Base-by-base conservation (phyloP, 2,113 vertebrate species). In the Colinus virginianus region DNA sequence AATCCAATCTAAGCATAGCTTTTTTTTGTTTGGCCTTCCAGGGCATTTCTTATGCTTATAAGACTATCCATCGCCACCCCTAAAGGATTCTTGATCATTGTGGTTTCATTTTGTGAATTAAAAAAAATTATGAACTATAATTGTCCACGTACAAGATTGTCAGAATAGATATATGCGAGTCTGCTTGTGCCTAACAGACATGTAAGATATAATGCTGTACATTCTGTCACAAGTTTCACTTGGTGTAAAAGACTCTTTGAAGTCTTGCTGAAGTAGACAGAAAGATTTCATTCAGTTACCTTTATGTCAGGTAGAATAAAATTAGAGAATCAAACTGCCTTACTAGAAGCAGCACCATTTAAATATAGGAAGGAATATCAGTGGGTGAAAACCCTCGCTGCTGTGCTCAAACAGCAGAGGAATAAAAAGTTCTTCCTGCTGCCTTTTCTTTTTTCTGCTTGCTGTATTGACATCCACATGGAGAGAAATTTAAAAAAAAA, bases 401-500 rank as follows among this genome's bases (percentile, higher is more conserved):
- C 16, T 0, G 0, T 38, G 26, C 23, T 90, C 32, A 59, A 79
- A 48, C 34, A 93, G 23, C 17, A 42, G 42, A 53, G 51, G 40
- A 90, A 13, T 63, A 32, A 3, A 2, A 76, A 59, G 32, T 42
- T 67, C 55, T 66, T 63, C 1, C 5, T 80, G 20, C 7, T 3
- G 5, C 23, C 38, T 90, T 49, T 62, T 49, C 59, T 38, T 66
- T 79, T 1, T 11, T 21, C 8, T 7, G 4, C 46, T 91, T 83
- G 40, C 43, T 84, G 34, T 40, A 63, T 74, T 88, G 40, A 56
- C 67, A 90, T 38, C 61, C 71, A 83, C 68, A 84, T 36, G 36
- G 74, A 74, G 58, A 88, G 78, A 85, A 96, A 80, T 92, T 49
- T 36, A 7, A 40, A 40, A 40, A 40, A 40, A 88, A 92, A 62